A percentile compares a stretch with the other conserved stretches of the same genome.
Evolutionary conservation across 2,888 invertebrate species (phyloP).

Genomic region (Drosophila paranaensis): DNA sequence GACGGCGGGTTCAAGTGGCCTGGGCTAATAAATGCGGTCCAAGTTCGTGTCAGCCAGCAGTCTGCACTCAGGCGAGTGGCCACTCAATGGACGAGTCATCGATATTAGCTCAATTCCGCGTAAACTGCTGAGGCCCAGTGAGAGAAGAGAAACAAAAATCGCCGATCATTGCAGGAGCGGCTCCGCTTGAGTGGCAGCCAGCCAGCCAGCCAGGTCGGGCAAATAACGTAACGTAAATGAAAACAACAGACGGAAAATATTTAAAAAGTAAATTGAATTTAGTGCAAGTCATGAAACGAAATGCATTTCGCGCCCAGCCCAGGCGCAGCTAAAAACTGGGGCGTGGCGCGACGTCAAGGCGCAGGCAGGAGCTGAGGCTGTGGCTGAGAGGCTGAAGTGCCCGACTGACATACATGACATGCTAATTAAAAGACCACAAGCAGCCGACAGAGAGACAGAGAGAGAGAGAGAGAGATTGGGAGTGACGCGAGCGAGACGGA

Average conservation of each 20-base stretch:
- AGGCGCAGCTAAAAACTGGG: constrained; percentile 21
- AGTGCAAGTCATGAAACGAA: constrained; percentile 78
- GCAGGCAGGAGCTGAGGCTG: constrained; percentile 44
- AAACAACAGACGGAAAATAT: constrained; percentile 57
- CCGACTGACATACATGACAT: constrained; percentile 80
- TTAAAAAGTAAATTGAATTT: constrained; percentile 77
- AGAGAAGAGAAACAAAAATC: constrained; percentile 52
- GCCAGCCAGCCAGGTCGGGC: constrained; percentile 40
- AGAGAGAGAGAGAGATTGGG: background rate
- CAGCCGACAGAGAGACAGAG: constrained; percentile 57
- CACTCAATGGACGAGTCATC: constrained; percentile 78
- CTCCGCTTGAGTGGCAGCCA: constrained; percentile 69
- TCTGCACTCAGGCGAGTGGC: constrained; percentile 43
- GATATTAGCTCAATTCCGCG: constrained; percentile 80
- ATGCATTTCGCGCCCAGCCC: constrained; percentile 66
- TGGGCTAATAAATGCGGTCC: constrained; percentile 71
- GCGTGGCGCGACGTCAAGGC: constrained; percentile 54
- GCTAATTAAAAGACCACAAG: constrained; percentile 83
- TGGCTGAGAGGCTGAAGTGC: constrained; percentile 53
- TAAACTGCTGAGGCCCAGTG: constrained; percentile 44
- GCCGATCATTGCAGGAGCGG: constrained; percentile 79
- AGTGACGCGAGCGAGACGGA: constrained; percentile 15
- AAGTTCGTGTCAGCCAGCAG: constrained; percentile 23
- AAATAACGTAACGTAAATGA: constrained; percentile 43
- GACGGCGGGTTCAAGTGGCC: constrained; percentile 63